A percentile compares a stretch with the other conserved stretches of the same genome.
Conservation (phyloP, 2,888 invertebrate species). For the Lasius platythorax region DNA sequence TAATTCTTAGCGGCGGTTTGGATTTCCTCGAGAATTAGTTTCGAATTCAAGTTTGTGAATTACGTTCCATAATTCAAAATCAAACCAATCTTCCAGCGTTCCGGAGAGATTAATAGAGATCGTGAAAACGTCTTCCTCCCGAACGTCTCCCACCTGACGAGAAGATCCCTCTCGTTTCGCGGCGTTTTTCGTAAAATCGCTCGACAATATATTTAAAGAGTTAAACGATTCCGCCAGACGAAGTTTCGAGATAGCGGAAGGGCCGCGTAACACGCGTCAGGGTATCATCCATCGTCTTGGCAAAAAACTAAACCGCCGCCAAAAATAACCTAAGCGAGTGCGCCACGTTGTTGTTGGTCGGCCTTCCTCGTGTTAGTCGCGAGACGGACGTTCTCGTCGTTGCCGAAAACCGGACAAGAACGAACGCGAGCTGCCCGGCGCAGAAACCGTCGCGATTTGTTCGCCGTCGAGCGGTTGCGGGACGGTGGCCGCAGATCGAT, state of each 20-base stretch:
- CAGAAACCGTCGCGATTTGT: conserved; percentile 64
- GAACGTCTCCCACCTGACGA: background rate
- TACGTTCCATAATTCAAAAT: conserved; percentile 23
- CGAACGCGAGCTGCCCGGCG: conserved; percentile 61
- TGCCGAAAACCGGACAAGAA: conserved; percentile 65
- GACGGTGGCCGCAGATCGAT: conserved; percentile 46
- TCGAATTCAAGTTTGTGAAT: conserved; percentile 3
- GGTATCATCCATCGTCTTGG: conserved; percentile 49
- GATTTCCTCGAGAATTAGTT: background rate
- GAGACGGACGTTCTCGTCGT: conserved; percentile 41
- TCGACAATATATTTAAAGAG: conserved; percentile 41
- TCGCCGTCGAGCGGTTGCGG: conserved; percentile 54
- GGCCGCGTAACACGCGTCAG: conserved; percentile 26
- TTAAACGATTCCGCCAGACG: conserved; percentile 23
- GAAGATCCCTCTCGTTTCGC: background rate
- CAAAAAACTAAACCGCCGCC: conserved; percentile 60
- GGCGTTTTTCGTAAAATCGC: background rate
- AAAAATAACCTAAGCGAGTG: conserved; percentile 58
- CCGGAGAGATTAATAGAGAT: conserved; percentile 34
- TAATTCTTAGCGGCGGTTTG: background rate
- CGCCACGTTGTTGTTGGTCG: conserved; percentile 45
- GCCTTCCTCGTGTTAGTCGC: conserved; percentile 33
- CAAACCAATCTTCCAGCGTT: background rate
- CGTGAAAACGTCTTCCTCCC: background rate
- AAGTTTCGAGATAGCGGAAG: conserved; percentile 35